These are phyloP conservation scores for Caerostris extrusa DNA, from an alignment of 1,140 invertebrate species.

Conservation along the genomic window DNA sequence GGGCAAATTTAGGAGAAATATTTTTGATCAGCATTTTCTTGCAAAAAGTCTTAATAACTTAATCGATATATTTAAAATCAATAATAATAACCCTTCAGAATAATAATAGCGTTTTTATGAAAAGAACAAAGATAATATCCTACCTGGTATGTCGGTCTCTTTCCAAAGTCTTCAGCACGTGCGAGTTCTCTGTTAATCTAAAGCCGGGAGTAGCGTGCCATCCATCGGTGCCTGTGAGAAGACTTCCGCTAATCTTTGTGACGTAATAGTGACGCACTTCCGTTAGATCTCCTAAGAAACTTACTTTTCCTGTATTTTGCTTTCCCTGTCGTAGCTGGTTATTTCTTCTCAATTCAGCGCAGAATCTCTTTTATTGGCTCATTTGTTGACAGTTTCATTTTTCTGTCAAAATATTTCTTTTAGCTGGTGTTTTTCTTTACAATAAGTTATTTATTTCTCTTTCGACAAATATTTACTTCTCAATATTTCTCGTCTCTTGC, in stretches of 20 bases:
- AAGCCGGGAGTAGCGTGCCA: conserved; percentile 41
- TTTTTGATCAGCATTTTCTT: too few species aligned
- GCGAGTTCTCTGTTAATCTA: conserved; percentile 45
- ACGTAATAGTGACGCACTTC: conserved; percentile 70
- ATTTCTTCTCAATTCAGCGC: neutral
- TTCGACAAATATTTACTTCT: conserved; percentile 17
- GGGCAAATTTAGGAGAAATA: too few species aligned
- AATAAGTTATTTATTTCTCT: neutral
- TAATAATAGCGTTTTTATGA: neutral
- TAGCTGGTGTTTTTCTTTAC: neutral
- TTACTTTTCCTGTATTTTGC: conserved; percentile 33
- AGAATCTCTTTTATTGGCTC: conserved; percentile 31
- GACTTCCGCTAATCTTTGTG: conserved; percentile 54
- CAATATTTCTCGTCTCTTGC: neutral
- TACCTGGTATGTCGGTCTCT: conserved; percentile 40
- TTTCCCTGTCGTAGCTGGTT: conserved; percentile 1
- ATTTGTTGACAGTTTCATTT: conserved; percentile 27
- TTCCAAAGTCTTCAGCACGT: conserved; percentile 49
- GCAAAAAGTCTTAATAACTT: too few species aligned
- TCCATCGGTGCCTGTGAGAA: conserved; percentile 14
- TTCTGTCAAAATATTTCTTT: conserved; percentile 14
- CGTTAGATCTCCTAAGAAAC: conserved; percentile 57
- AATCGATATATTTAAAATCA: too few species aligned
- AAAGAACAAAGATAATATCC: neutral
- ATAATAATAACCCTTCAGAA: too few species aligned